Evolutionary conservation across 2,888 invertebrate genomes (phyloP), one percentile per base, ranked within the genome.

Genomic region (Zygothrica quintamaculata): DNA sequence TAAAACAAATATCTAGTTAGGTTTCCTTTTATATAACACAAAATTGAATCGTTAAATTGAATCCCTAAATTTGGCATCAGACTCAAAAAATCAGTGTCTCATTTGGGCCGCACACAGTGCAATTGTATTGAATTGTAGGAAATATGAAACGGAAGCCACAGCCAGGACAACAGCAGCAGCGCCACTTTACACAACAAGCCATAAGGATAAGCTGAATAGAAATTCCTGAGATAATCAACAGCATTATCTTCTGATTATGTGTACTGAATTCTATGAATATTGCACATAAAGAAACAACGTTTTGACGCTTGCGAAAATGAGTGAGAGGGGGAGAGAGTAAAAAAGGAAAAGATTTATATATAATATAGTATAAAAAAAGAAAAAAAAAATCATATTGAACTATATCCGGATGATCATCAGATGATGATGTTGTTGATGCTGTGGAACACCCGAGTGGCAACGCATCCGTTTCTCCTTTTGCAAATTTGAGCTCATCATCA

Each of bases 331-430:
- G n/a, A n/a, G n/a, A n/a, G n/a, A n/a, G n/a, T n/a, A 16, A 12
- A 33, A 1, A 9, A 6, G 11, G 12, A 9, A 26, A n/a, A 6
- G 12, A 4, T 8, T n/a, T n/a, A n/a, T n/a, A n/a, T n/a, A n/a
- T n/a, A n/a, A n/a, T n/a, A n/a, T n/a, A n/a, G n/a, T n/a, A 13
- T 11, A 2, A 13, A 16, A 29, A 12, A 15, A 37, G 26, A 47
- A 36, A 13, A 13, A 51, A 42, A 53, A 56, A 60, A 58, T 25
- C 42, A 67, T 70, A 80, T 80, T 77, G 80, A 84, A 79, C 77
- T 79, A 82, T 75, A 84, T 85, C 82, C 82, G 85, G 82, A 84
- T 85, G 84, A 81, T 81, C 80, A 59, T 65, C 65, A 57, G 77
- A 73, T 80, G 84, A 80, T 80, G 80, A 11, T n/a, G 50, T 3